Evolutionary conservation across 2,113 vertebrate genomes (phyloP), one percentile per base, ranked within the genome.

Genomic region (Rutilus rutilus): DNA sequence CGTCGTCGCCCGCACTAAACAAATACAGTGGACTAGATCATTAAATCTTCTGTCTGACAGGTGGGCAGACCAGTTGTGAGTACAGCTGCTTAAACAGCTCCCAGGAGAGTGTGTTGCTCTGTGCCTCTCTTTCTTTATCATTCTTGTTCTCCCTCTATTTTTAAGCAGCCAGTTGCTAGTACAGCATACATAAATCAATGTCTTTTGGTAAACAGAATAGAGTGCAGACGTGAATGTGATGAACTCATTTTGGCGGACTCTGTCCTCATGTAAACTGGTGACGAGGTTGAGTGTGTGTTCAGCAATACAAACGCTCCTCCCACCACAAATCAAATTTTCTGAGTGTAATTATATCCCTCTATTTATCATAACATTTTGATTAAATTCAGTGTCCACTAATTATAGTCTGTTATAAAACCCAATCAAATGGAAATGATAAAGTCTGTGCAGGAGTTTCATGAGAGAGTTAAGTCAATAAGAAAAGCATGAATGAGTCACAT

Each of bases 71-170:
- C 50, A 78, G 62, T 64, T 84, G 50, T 59, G 23, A 80, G 39
- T 30, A 36, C 21, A 45, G 21, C 75, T 78, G 57, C 75, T 74
- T 80, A 87, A 85, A 73, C 23, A 84, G 67, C 65, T 87, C 86
- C 54, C 76, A 62, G 52, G 75, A 80, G 85, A 78, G 52, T 36
- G 71, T 50, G 33, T 83, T 39, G 71, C 39, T 33, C 52, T 80
- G 3, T 73, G 10, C 10, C 60, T 83, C 21, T 57, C 17, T 21
- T 52, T 15, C 69, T 76, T 67, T 57, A 36, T 15, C 10, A 11
- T 23, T n/a, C 3, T 25, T 77, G 47, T 57, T 77, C 52, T 71
- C 15, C 21, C 52, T 39, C 77, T 50, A n/a, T 60, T 50, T 54
- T 54, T 78, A 45, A 78, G 36, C 17, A 60, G 77, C 27, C 19